Conservation (phyloP, 1,140 invertebrate genomes). For the Drosophila pachea region DNA sequence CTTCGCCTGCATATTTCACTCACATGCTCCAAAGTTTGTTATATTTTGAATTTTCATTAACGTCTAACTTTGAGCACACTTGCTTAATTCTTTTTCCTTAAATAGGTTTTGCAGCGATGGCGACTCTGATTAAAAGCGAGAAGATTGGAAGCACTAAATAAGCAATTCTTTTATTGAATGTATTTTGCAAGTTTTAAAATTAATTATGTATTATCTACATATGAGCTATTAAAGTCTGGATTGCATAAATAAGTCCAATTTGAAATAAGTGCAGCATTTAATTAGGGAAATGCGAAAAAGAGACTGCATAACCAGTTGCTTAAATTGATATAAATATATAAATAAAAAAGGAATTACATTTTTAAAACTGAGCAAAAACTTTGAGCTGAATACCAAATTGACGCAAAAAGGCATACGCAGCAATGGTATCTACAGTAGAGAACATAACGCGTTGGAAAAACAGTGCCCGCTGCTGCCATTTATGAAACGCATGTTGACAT, state of each 20-base stretch:
- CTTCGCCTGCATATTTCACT: too few relatives aligned
- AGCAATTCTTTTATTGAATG: too few relatives aligned
- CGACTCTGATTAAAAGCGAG: too few relatives aligned
- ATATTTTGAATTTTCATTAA: too few relatives aligned
- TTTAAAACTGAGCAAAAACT: conserved; percentile 58
- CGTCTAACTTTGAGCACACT: too few relatives aligned
- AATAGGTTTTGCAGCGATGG: too few relatives aligned
- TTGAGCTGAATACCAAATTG: conserved; percentile 72
- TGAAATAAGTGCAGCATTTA: conserved; percentile 75
- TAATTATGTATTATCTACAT: too few relatives aligned
- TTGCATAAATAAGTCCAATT: conserved; percentile 60
- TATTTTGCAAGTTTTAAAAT: too few relatives aligned
- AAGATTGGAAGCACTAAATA: too few relatives aligned
- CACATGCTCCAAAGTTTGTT: too few relatives aligned
- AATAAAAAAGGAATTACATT: conserved; percentile 31
- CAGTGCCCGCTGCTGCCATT: conserved; percentile 64
- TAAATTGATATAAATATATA: conserved; percentile 52
- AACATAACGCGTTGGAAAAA: conserved; percentile 73
- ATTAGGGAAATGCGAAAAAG: conserved; percentile 74
- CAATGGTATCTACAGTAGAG: conserved; percentile 37
- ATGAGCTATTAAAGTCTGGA: conserved; percentile 1
- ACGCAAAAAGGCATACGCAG: conserved; percentile 71
- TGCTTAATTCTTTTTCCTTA: too few relatives aligned
- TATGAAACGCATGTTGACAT: conserved; percentile 76
- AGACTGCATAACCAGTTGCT: conserved; percentile 77